Evolutionary conservation across 2,113 vertebrate genomes (phyloP).

Genomic region (Zapus hudsonius): DNA sequence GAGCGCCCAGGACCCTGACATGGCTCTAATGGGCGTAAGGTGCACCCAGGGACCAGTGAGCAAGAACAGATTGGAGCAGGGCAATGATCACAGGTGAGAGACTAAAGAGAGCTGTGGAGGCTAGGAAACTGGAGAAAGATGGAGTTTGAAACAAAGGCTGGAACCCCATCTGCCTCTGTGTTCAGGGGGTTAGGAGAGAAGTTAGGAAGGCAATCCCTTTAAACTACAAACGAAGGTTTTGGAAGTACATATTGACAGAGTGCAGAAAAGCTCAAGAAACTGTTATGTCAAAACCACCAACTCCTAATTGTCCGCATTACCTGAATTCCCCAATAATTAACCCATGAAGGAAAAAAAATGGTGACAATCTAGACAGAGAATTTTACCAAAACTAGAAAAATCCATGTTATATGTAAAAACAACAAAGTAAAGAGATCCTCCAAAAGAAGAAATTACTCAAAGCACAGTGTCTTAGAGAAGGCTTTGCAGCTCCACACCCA

Average conservation of each 20-base stretch:
- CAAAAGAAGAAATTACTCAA: background rate
- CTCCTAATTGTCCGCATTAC: background rate
- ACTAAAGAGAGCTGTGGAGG: background rate
- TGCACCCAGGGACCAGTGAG: background rate
- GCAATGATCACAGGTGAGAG: background rate
- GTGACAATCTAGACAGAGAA: background rate
- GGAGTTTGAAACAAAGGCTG: background rate
- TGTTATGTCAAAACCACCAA: background rate
- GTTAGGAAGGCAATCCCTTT: background rate
- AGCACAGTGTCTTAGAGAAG: background rate
- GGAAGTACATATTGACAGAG: background rate
- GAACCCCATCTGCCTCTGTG: background rate
- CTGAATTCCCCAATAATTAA: background rate
- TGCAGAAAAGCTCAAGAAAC: slow-evolving; percentile 7
- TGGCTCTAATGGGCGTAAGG: background rate
- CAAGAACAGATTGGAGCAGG: background rate
- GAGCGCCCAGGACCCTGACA: background rate
- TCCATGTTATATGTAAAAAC: background rate
- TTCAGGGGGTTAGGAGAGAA: background rate
- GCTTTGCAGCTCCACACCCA: background rate
- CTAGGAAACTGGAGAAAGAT: background rate
- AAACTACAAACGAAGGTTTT: background rate
- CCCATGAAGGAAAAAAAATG: background rate
- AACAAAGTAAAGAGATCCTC: background rate
- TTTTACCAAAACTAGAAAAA: background rate